Conservation (phyloP, 2,113 vertebrate genomes). For the Calonectris borealis region DNA sequence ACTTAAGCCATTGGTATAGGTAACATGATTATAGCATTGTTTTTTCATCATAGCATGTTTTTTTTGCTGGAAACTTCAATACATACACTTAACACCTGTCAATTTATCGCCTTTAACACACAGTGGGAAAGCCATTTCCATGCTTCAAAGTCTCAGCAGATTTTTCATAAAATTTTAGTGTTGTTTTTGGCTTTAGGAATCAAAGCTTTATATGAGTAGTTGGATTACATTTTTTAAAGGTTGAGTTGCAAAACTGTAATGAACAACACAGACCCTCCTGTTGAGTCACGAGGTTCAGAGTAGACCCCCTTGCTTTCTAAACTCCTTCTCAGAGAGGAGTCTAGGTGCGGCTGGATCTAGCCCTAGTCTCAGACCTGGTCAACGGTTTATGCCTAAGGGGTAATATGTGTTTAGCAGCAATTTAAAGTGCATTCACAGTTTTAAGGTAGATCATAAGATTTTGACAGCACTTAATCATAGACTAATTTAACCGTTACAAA, state of each 20-base stretch:
- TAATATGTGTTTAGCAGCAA: too few relatives aligned
- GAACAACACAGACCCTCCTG: neutral
- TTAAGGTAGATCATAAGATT: too few relatives aligned
- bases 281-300: too few relatives aligned
- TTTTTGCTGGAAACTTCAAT: neutral
- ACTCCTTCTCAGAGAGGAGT: too few relatives aligned
- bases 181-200: neutral
- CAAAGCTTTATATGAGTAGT: neutral
- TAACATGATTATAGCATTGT: neutral
- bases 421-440: too few relatives aligned
- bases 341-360: too few relatives aligned
- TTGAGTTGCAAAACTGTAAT: neutral
- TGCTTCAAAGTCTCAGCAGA: neutral
- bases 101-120: neutral
- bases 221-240: neutral
- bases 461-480: too few relatives aligned
- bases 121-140: neutral
- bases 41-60: neutral
- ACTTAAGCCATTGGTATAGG: neutral
- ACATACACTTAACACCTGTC: neutral
- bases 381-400: too few relatives aligned
- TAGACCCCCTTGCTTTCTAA: too few relatives aligned
- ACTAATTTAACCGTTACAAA: too few relatives aligned
- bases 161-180: neutral
- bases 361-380: too few relatives aligned